These are phyloP conservation scores for Anoura caudifer DNA, from an alignment of 2,113 vertebrate species.

Conservation along the genomic window DNA sequence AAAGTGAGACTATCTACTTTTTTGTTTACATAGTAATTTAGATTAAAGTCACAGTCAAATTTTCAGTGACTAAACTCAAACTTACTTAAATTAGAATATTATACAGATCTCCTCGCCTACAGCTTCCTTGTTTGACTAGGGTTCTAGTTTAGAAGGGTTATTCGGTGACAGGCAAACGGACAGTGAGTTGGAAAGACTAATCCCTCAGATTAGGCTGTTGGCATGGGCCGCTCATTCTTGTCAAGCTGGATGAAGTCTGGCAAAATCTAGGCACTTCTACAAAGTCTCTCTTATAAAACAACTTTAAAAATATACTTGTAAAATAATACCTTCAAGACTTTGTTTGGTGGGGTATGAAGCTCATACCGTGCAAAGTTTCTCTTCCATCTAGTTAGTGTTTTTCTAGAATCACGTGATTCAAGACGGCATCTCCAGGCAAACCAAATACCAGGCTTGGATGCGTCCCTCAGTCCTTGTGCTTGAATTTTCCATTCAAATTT, in stretches of 20 bases:
- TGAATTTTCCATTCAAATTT: slow-evolving; percentile 78
- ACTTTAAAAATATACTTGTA: slow-evolving; percentile 87
- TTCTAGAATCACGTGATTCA: slow-evolving; percentile 81
- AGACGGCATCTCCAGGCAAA: slow-evolving; percentile 81
- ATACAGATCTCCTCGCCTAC: slow-evolving; percentile 82
- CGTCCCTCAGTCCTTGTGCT: slow-evolving; percentile 84
- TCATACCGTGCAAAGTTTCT: slow-evolving; percentile 87
- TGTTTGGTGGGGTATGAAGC: slow-evolving; percentile 85
- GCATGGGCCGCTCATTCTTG: slow-evolving; percentile 80
- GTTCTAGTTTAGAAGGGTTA: slow-evolving; percentile 78
- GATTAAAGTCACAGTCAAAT: slow-evolving; percentile 86
- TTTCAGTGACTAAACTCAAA: slow-evolving; percentile 83
- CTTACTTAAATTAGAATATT: slow-evolving; percentile 85
- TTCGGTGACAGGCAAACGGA: slow-evolving; percentile 80
- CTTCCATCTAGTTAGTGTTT: slow-evolving; percentile 78
- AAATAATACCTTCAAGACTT: slow-evolving; percentile 90
- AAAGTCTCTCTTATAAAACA: slow-evolving; percentile 88
- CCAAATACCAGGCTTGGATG: slow-evolving; percentile 78
- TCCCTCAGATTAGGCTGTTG: slow-evolving; percentile 78
- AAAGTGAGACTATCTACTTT: slow-evolving; percentile 86
- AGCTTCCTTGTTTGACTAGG: slow-evolving; percentile 75
- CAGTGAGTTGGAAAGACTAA: slow-evolving; percentile 80
- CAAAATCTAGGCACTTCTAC: slow-evolving; percentile 92
- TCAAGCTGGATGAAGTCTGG: slow-evolving; percentile 86
- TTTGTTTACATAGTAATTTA: slow-evolving; percentile 82